Percentiles rank a stretch among this genome's conserved stretches.
phyloP scores from a whole-genome alignment of 2,797 vertebrate genomes.

The Bryconaethiops microstoma region DNA sequence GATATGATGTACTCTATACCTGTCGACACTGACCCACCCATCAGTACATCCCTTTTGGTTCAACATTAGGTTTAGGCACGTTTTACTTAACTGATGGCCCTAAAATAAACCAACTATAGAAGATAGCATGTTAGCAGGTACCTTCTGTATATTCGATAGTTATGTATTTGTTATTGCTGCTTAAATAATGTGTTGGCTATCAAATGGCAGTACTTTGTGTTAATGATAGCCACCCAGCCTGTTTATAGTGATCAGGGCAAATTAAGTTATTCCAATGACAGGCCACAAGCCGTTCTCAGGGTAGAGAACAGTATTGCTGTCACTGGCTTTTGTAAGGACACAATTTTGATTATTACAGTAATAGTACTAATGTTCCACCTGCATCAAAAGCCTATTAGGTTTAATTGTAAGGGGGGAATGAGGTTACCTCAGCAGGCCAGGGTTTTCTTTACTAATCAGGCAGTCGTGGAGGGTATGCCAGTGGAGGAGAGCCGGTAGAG shows the following conservation, averaged over 20 bases:
- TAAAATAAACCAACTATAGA: not conserved
- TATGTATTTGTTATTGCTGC: not conserved
- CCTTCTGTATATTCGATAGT: too few species aligned
- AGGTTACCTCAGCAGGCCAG: not conserved
- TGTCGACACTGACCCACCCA: too few species aligned
- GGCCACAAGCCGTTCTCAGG: not conserved
- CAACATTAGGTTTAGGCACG: not conserved
- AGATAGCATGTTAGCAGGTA: not conserved
- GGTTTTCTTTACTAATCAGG: constrained; percentile 8
- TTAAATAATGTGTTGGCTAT: too few species aligned
- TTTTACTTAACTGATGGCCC: not conserved
- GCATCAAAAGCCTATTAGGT: not conserved
- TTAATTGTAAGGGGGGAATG: not conserved
- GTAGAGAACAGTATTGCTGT: not conserved
- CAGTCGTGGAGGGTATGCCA: not conserved
- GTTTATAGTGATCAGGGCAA: not conserved
- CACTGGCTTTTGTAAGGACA: not conserved
- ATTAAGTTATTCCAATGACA: not conserved
- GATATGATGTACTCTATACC: too few species aligned
- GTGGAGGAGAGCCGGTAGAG: not conserved
- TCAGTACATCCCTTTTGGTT: not conserved
- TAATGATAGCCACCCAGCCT: too few species aligned
- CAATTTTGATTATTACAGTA: not conserved
- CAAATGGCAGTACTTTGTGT: too few species aligned
- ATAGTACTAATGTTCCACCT: not conserved